A percentile compares a stretch with the other conserved stretches of the same genome.
These are phyloP conservation scores for Scaeva pyrastri DNA, from an alignment of 2,888 invertebrate species.

Conservation along the genomic window DNA sequence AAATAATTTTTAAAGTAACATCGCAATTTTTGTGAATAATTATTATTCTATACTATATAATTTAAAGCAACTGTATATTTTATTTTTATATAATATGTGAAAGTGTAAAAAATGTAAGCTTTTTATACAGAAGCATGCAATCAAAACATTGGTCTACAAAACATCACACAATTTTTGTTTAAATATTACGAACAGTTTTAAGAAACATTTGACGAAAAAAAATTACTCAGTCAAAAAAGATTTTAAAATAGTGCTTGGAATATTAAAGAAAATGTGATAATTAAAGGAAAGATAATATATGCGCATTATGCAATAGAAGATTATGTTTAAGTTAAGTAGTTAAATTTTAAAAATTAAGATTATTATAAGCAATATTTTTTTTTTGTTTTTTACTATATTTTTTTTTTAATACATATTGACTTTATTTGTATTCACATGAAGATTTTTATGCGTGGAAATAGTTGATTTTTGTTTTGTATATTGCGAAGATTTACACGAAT, in stretches of 20 bases:
- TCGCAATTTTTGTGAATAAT: conserved; percentile 43
- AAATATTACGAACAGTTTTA: background rate
- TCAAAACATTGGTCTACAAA: conserved; percentile 37
- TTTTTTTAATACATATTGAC: no score
- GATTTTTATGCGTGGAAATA: conserved; percentile 47
- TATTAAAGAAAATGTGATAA: conserved; percentile 51
- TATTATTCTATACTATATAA: conserved; percentile 39
- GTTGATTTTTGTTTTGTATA: conserved; percentile 5
- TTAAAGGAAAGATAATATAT: conserved; percentile 33
- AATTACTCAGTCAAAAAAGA: background rate
- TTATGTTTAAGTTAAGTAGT: background rate
- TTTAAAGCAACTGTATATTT: conserved; percentile 43
- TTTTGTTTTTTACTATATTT: no score
- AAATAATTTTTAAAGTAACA: conserved; percentile 28
- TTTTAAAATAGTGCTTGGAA: conserved; percentile 47
- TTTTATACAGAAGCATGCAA: conserved; percentile 51
- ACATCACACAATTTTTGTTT: conserved; percentile 32
- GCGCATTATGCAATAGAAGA: conserved; percentile 43
- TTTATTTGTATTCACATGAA: conserved; percentile 51
- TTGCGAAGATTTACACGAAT: conserved; percentile 16
- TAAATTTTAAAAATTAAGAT: background rate
- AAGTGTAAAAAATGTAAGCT: conserved; percentile 63
- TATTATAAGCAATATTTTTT: background rate
- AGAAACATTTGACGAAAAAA: background rate
- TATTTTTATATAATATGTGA: conserved; percentile 29